Conservation (phyloP, 92 coral and sea anemone genomes). For the Palythoa grandiflora region DNA sequence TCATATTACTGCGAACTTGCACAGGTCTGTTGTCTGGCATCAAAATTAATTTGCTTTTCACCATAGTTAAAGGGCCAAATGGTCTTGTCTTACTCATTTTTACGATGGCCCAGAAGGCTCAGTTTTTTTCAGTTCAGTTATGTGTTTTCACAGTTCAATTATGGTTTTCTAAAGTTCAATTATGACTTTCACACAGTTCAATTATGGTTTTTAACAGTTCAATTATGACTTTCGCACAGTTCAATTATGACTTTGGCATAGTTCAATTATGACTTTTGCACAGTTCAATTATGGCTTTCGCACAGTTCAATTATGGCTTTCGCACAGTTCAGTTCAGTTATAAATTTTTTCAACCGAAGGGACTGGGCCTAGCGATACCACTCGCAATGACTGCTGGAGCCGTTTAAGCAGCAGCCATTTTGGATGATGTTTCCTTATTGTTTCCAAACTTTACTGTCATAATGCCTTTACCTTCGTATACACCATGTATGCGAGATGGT, state of each 20-base stretch:
- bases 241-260: not conserved
- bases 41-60: too few species aligned
- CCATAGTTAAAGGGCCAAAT: too few species aligned
- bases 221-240: not conserved
- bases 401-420: conserved; percentile 7
- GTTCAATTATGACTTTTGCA: conserved; percentile 1
- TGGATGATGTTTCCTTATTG: not conserved
- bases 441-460: not conserved
- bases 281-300: conserved; percentile 5
- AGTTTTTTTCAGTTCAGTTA: not conserved
- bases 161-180: not conserved
- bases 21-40: too few species aligned
- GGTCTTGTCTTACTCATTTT: too few species aligned
- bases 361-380: not conserved
- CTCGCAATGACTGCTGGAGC: conserved; percentile 5
- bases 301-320: not conserved
- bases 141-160: not conserved
- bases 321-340: too few species aligned
- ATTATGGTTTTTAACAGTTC: not conserved
- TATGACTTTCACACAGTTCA: not conserved
- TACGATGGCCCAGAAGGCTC: too few species aligned
- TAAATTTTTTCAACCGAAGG: not conserved
- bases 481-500: conserved; percentile 47
- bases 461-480: conserved; percentile 57
- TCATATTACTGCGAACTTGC: too few species aligned